A percentile compares a stretch with the other conserved stretches of the same genome.
Conservation (phyloP, 2,888 invertebrate species). For the Heliconius erato region DNA sequence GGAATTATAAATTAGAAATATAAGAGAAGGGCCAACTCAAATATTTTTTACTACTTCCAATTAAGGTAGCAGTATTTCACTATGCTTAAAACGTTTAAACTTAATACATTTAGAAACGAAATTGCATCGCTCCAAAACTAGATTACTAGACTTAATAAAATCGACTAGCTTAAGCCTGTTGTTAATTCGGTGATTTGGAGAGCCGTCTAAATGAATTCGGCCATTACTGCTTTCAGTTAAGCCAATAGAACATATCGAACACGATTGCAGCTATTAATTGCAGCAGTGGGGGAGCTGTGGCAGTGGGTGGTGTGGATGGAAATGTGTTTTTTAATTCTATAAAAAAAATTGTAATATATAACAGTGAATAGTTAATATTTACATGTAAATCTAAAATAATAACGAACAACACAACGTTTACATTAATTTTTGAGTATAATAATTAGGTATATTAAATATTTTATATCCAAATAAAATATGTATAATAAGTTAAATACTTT, state of each 20-base stretch:
- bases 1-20: neutral
- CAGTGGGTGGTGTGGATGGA: neutral
- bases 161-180: constrained; percentile 48
- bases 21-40: neutral
- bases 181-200: constrained; percentile 50
- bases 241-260: constrained; percentile 31
- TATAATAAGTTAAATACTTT: neutral
- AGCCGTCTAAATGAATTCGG: constrained; percentile 48
- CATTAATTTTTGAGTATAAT: too few species aligned
- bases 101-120: constrained; percentile 21
- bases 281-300: neutral
- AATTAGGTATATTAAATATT: too few species aligned
- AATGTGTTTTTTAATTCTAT: neutral
- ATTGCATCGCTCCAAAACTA: constrained; percentile 45
- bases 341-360: neutral
- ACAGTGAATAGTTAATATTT: neutral
- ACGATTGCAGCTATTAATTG: constrained; percentile 9
- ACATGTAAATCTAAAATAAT: too few species aligned
- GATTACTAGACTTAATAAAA: constrained; percentile 49
- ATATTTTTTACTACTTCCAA: neutral
- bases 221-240: constrained; percentile 43
- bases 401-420: too few species aligned
- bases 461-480: too few species aligned
- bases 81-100: neutral
- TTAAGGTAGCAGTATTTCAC: neutral